Evolutionary conservation across 2,888 invertebrate species (phyloP).

Genomic region (Stratiomys singularior): DNA sequence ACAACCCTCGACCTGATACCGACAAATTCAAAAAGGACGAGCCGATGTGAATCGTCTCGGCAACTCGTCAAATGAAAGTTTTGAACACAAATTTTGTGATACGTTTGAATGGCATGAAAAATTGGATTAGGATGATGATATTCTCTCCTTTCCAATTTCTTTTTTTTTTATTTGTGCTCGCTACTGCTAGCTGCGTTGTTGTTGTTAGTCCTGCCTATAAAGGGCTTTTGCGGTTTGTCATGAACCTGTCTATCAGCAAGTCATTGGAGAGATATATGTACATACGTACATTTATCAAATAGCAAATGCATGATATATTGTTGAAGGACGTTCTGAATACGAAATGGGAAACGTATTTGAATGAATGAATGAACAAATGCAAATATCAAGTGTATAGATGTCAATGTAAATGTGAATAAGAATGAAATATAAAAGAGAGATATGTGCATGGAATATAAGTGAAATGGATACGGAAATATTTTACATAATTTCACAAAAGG

Average conservation of each 20-base stretch:
- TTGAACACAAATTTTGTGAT: slow-evolving; percentile 12
- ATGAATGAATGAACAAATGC: slow-evolving; percentile 22
- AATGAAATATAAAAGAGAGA: slow-evolving; percentile 29
- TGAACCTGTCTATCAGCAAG: slow-evolving; percentile 46
- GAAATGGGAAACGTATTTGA: not conserved
- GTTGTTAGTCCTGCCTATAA: not conserved
- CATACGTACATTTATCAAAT: not conserved
- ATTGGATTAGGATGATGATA: slow-evolving; percentile 51
- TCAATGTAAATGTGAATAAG: not conserved
- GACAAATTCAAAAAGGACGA: too few species aligned
- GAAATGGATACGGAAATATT: slow-evolving; percentile 48
- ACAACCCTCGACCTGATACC: too few species aligned
- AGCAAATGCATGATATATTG: not conserved
- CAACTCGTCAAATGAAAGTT: slow-evolving; percentile 4
- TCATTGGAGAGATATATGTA: not conserved
- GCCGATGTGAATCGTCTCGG: not conserved
- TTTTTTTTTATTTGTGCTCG: too few species aligned
- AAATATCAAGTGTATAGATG: slow-evolving; percentile 2
- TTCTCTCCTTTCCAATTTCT: not conserved
- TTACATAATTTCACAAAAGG: slow-evolving; percentile 51
- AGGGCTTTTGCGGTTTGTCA: slow-evolving; percentile 51
- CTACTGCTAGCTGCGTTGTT: too few species aligned
- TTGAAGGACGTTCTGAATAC: not conserved
- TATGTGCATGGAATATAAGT: too few species aligned
- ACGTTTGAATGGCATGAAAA: slow-evolving; percentile 50